Evolutionary conservation across 2,113 vertebrate genomes (phyloP).

Genomic region (Paramisgurnus dabryanus): DNA sequence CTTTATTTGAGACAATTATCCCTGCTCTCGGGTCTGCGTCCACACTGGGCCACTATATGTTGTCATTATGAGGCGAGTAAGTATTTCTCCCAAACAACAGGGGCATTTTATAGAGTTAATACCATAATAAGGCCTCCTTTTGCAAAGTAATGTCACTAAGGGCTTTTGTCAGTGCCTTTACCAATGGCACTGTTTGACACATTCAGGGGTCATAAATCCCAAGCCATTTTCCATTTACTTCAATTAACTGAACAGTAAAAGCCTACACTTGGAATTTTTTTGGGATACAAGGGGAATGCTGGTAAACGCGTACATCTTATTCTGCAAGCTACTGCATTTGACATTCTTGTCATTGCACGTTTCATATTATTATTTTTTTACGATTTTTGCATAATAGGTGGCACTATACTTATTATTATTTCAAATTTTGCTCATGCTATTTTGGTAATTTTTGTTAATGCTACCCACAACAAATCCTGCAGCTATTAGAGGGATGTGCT

Average conservation of each 20-base stretch:
- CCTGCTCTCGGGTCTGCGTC: constrained; percentile 66
- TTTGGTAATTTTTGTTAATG: not conserved
- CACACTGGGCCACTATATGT: constrained; percentile 39
- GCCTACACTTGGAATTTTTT: constrained; percentile 38
- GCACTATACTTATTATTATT: no score
- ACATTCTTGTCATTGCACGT: not conserved
- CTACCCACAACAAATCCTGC: not conserved
- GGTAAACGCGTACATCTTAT: not conserved
- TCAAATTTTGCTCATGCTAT: not conserved
- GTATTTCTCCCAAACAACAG: constrained; percentile 59
- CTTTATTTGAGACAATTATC: constrained; percentile 60
- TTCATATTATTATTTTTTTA: not conserved
- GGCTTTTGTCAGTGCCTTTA: constrained; percentile 37
- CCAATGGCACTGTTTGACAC: constrained; percentile 39
- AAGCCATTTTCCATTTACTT: constrained; percentile 42
- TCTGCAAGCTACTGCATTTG: constrained; percentile 10
- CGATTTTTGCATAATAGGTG: not conserved
- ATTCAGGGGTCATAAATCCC: constrained; percentile 39
- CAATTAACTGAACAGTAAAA: constrained; percentile 30
- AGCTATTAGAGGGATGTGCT: not conserved
- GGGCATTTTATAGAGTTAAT: constrained; percentile 51
- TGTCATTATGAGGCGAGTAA: constrained; percentile 61
- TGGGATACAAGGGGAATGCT: not conserved
- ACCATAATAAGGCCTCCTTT: constrained; percentile 66
- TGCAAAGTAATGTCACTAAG: constrained; percentile 39